phyloP scores from a whole-genome alignment of 2,113 vertebrate species.

The Malurus melanocephalus region DNA sequence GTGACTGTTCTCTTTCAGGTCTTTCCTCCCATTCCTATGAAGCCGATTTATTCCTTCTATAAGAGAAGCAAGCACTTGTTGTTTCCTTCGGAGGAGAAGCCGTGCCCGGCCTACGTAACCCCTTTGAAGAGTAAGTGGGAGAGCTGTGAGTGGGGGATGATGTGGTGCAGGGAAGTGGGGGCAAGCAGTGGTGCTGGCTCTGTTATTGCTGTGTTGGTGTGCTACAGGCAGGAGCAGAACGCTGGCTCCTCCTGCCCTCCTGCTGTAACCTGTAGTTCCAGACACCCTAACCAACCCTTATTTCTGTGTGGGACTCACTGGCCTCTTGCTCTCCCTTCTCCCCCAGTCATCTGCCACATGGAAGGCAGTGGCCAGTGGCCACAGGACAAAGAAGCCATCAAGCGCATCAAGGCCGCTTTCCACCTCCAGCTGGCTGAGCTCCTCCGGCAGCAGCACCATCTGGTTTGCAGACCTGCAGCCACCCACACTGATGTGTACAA shows the following conservation, averaged over 20 bases:
- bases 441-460: slow-evolving; percentile 77
- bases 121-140: slow-evolving; percentile 82
- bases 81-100: slow-evolving; percentile 78
- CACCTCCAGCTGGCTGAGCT: slow-evolving; percentile 86
- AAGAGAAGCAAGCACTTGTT: slow-evolving; percentile 65
- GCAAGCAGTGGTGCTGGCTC: rapidly evolving
- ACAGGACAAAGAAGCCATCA: slow-evolving; percentile 83
- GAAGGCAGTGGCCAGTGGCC: slow-evolving; percentile 98
- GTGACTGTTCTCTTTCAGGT: slow-evolving; percentile 70
- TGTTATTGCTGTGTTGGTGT: not conserved
- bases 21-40: slow-evolving; percentile 84
- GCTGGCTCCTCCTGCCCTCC: not conserved
- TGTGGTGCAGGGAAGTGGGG: not conserved
- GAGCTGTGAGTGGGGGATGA: not conserved
- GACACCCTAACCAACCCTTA: not conserved
- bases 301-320: not conserved
- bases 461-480: slow-evolving; percentile 76
- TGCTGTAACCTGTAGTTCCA: not conserved
- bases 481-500: slow-evolving; percentile 86
- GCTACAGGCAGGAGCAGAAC: not conserved
- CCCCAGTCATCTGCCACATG: slow-evolving; percentile 91
- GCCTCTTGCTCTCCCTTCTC: not conserved
- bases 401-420: slow-evolving; percentile 88
- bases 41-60: slow-evolving; percentile 78
- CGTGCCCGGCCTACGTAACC: slow-evolving; percentile 85